A percentile compares a stretch with the other conserved stretches of the same genome.
Evolutionary conservation across 2,113 vertebrate species (phyloP).

Genomic region (Marcusenius ussheri): DNA sequence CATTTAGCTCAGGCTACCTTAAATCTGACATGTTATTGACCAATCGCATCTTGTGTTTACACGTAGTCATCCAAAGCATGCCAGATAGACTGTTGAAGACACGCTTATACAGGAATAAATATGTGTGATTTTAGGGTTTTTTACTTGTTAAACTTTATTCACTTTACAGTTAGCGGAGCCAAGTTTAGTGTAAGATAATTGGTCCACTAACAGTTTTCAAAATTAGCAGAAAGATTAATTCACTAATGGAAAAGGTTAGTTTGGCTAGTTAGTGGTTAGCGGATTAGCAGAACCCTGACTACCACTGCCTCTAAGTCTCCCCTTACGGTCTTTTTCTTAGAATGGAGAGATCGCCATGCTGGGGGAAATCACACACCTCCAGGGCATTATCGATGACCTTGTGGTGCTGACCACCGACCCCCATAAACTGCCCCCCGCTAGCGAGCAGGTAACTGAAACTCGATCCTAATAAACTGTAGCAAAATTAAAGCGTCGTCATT

Average conservation of each 20-base stretch:
- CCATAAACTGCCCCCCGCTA: conserved; percentile 89
- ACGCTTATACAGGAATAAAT: too few relatives aligned
- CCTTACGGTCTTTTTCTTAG: conserved; percentile 49
- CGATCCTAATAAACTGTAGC: not conserved
- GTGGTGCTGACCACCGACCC: conserved; percentile 82
- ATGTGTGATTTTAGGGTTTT: too few relatives aligned
- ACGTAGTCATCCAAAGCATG: too few relatives aligned
- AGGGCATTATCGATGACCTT: conserved; percentile 93
- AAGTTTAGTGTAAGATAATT: not conserved
- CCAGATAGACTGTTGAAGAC: too few relatives aligned
- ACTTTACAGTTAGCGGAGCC: too few relatives aligned
- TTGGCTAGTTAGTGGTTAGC: not conserved
- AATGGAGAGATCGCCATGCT: conserved; percentile 92
- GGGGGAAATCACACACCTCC: conserved; percentile 94
- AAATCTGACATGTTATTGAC: not conserved
- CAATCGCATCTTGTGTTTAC: not conserved
- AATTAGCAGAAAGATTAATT: not conserved
- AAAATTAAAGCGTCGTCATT: not conserved
- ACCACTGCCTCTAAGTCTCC: not conserved
- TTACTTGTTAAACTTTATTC: too few relatives aligned
- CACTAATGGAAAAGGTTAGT: not conserved
- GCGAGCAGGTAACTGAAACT: conserved; percentile 75
- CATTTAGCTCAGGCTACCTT: not conserved
- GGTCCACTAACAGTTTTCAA: not conserved
- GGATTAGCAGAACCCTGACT: not conserved